Evolutionary conservation across 2,797 vertebrate genomes (phyloP), one percentile per base, ranked within the genome.

Genomic region (Danio tinwini): DNA sequence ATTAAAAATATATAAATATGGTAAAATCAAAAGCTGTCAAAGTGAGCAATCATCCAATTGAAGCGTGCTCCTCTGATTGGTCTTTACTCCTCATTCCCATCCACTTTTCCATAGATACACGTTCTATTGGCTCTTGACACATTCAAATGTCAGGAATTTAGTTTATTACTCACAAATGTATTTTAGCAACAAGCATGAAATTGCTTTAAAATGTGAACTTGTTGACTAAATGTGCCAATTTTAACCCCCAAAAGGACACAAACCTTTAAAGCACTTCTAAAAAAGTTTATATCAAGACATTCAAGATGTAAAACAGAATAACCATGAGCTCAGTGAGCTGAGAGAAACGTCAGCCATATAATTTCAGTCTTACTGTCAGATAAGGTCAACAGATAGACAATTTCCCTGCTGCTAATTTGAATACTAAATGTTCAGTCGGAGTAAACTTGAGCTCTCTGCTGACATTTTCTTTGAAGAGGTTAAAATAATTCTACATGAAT

Each of bases 381-480:
- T 14, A 75, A n/a, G 21, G 45, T 62, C 44, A 62, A 19, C 55
- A 29, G 45, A 55, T 40, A 29, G 12, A 7, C 6, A 16, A 11
- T 65, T 47, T 37, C 29, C 37, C n/a, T 47, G 39, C 37, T 17
- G 37, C 39, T 64, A 45, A 56, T 44, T 65, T 58, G 39, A 76
- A 67, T 7, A 14, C 13, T 9, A 29, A 1, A 12, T 67, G 19
- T 21, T 37, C 56, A 37, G 45, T 47, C 4, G 55, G 14, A 12
- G 4, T 16, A 12, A 7, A 44, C 4, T 21, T 12, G 8, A 55
- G 40, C 74, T 5, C 16, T 65, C 29, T 39, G 6, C 72, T 74
- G 50, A 17, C 40, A 50, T 76, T 76, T 67, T 47, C 40, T 76
- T 29, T 17, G 40, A 65, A 56, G 11, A 67, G 40, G 52, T 39